Base-by-base conservation (phyloP, 2,113 vertebrate species). In the Nothocercus julius region DNA sequence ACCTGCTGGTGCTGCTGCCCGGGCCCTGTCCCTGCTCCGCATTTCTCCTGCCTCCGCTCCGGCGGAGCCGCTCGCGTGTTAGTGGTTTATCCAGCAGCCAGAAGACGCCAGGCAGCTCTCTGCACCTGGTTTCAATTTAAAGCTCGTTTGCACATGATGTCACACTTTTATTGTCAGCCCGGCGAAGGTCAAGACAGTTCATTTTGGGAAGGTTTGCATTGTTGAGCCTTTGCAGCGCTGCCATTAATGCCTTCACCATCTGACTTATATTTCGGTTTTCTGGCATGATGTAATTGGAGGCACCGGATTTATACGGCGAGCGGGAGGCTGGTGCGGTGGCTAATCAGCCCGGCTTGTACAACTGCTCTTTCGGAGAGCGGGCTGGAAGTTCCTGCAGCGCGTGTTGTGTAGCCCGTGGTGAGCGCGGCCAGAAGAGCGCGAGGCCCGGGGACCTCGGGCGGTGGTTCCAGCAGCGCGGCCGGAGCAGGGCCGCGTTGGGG, bases 101-200 rank as follows among this genome's bases (percentile, higher is more conserved):
- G 82, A 15, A 61, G 81, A 96, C 82, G 44, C 96, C 97, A 92
- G 95, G 96, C 97, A 97, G 95, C 95, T 96, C 92, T 78, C 72
- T 0, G 88, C 97, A 98, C 97, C 98, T 98, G 98, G 97, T 97
- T 98, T 96, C 94, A 75, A 97, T 98, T 98, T 97, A 97, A 97
- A 97, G 89, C 97, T 97, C 94, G 15, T 98, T 98, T 98, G 96
- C 97, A 97, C 97, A 95, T 97, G 97, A 97, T 97, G 98, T 98
- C 98, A 98, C 98, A 95, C 87, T 95, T 92, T 77, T 96, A 96
- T 97, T 98, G 97, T 98, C 98, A 98, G 97, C 96, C 79, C 49
- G 1, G 96, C 22, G 69, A 97, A 97, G 97, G 97, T 97, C 97
- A 96, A 89, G 96, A 97, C 91, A 93, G 98, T 97, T 98, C 94